A percentile compares a stretch with the other conserved stretches of the same genome.
Evolutionary conservation across 2,888 invertebrate species (phyloP).

Genomic region (Eurois occulta): DNA sequence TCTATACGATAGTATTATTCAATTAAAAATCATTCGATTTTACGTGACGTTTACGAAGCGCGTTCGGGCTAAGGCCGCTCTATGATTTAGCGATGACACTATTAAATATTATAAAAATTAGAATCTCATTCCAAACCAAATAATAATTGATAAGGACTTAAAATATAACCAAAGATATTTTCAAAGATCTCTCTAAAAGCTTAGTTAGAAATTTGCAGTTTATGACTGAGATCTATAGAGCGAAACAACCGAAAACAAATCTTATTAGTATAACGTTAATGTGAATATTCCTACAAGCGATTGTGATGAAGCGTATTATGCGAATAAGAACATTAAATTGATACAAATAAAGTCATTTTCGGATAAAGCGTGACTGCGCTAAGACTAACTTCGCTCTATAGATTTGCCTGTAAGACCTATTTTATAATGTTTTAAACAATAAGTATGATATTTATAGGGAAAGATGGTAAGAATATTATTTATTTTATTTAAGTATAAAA

Average conservation of each 20-base stretch:
- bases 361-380: neutral
- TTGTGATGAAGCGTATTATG: neutral
- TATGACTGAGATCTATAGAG: neutral
- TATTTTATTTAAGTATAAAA: neutral
- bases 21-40: neutral
- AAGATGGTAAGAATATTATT: neutral
- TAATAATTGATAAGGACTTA: neutral
- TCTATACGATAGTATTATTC: neutral
- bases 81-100: neutral
- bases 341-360: neutral
- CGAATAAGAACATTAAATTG: neutral
- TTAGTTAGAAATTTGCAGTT: neutral
- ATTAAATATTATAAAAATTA: neutral
- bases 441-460: neutral
- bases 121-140: slow-evolving; percentile 32
- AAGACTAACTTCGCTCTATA: neutral
- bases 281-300: neutral
- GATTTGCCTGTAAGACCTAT: neutral
- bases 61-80: neutral
- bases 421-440: slow-evolving; percentile 7
- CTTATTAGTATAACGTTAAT: neutral
- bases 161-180: slow-evolving; percentile 27
- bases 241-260: neutral
- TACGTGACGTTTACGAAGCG: neutral
- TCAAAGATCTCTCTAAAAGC: slow-evolving; percentile 6